A percentile compares a stretch with the other conserved stretches of the same genome.
Evolutionary conservation across 2,888 invertebrate species (phyloP).

Genomic region (Agriopis marginaria): DNA sequence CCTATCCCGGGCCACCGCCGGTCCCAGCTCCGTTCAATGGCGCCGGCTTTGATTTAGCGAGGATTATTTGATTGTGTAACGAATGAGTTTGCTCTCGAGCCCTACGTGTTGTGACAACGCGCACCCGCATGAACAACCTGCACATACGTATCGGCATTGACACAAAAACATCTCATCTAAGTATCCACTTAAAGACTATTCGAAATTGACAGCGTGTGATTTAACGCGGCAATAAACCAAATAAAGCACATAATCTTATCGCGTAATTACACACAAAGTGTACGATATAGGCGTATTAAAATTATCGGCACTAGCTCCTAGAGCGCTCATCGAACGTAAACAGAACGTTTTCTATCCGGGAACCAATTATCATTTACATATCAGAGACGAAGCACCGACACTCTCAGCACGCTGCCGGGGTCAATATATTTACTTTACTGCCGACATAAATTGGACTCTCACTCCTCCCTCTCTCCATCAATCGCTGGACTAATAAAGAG

Average conservation of each 20-base stretch:
- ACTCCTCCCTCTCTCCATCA: slow-evolving; percentile 54
- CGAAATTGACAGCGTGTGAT: slow-evolving; percentile 42
- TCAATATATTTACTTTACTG: slow-evolving; percentile 79
- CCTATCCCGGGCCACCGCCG: slow-evolving; percentile 39
- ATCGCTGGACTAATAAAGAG: slow-evolving; percentile 46
- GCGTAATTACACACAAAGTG: slow-evolving; percentile 67
- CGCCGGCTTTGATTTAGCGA: slow-evolving; percentile 56
- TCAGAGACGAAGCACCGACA: slow-evolving; percentile 82
- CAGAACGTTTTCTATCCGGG: slow-evolving; percentile 82
- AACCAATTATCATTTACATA: slow-evolving; percentile 86
- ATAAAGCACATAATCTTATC: slow-evolving; percentile 68
- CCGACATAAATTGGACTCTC: slow-evolving; percentile 66
- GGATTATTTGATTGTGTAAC: slow-evolving; percentile 69
- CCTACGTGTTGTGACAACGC: slow-evolving; percentile 17
- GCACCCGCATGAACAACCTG: neutral
- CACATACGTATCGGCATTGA: slow-evolving; percentile 12
- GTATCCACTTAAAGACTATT: slow-evolving; percentile 33
- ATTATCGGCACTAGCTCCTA: slow-evolving; percentile 73
- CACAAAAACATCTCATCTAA: slow-evolving; percentile 20
- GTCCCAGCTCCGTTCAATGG: slow-evolving; percentile 55
- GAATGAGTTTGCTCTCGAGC: slow-evolving; percentile 38
- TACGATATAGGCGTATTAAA: slow-evolving; percentile 69
- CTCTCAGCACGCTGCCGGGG: slow-evolving; percentile 80
- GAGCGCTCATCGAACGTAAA: slow-evolving; percentile 75
- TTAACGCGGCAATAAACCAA: slow-evolving; percentile 51